Percentiles rank a stretch among this genome's conserved stretches.
phyloP scores from a whole-genome alignment of 2,113 vertebrate species.

The Dasyornis broadbenti region DNA sequence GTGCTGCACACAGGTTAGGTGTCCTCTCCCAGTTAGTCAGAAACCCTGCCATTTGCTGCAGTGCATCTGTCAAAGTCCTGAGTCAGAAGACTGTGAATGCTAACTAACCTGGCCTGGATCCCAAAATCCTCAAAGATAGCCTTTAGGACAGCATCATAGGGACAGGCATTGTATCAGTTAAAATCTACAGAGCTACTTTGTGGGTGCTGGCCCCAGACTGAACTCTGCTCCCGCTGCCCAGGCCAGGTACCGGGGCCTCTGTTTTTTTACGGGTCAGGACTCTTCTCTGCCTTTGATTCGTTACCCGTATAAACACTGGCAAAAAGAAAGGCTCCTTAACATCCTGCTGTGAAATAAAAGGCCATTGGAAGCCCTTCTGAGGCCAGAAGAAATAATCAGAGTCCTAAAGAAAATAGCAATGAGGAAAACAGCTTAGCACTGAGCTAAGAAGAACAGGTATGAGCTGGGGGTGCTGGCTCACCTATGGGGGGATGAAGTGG shows the following conservation, averaged over 20 bases:
- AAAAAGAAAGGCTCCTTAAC: not conserved
- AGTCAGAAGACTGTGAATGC: constrained; percentile 6
- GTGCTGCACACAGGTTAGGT: not conserved
- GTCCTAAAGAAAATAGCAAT: not conserved
- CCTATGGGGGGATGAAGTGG: not conserved
- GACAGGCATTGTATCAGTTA: not conserved
- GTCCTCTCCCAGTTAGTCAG: not conserved
- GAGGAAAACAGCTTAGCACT: not conserved
- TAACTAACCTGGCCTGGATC: constrained; percentile 3
- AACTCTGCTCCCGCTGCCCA: not conserved
- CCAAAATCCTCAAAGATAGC: constrained; percentile 28
- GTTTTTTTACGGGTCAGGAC: not conserved
- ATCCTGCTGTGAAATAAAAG: not conserved
- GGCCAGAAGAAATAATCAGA: not conserved
- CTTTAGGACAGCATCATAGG: not conserved
- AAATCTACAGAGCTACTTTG: not conserved
- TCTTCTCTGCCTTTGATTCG: not conserved
- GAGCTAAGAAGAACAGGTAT: not conserved
- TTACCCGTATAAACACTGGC: not conserved
- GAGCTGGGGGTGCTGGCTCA: not conserved
- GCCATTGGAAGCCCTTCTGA: not conserved
- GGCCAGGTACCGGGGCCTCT: not conserved
- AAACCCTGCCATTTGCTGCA: not conserved
- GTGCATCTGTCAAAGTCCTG: not conserved
- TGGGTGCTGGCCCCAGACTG: not conserved